Conservation (phyloP, 2,888 invertebrate genomes). For the Yponomeuta cagnagella region DNA sequence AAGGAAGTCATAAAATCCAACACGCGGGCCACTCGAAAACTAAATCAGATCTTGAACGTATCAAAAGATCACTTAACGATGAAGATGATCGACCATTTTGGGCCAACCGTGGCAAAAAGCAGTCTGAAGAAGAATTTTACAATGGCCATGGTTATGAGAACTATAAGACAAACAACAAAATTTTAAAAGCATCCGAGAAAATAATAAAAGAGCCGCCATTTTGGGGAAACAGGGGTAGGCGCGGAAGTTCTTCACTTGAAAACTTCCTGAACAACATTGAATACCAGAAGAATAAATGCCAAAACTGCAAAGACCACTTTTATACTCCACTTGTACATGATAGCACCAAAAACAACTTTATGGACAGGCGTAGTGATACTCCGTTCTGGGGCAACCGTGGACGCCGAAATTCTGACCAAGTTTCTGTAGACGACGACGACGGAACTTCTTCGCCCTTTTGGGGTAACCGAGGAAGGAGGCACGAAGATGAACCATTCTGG, state of each 20-base stretch:
- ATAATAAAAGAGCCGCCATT: conserved; percentile 46
- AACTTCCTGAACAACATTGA: conserved; percentile 29
- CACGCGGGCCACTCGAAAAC: conserved; percentile 29
- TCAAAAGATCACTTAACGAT: conserved; percentile 45
- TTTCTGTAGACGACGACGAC: conserved; percentile 25
- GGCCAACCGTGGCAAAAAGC: conserved; percentile 41
- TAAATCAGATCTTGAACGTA: conserved; percentile 36
- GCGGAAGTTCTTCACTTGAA: conserved; percentile 43
- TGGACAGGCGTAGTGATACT: conserved; percentile 33
- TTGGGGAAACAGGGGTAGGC: conserved; percentile 58
- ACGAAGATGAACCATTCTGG: conserved; percentile 33
- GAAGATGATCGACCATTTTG: conserved; percentile 42
- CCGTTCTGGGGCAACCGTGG: conserved; percentile 53
- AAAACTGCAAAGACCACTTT: conserved; percentile 33
- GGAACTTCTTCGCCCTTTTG: conserved; percentile 26
- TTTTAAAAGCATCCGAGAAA: conserved; percentile 14
- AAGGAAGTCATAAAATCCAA: conserved; percentile 30
- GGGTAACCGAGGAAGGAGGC: conserved; percentile 34
- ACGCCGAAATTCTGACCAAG: conserved; percentile 35
- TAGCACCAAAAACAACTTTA: conserved; percentile 14
- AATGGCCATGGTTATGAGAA: conserved; percentile 19
- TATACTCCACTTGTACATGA: neutral
- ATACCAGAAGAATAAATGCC: conserved; percentile 23
- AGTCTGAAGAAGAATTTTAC: conserved; percentile 24
- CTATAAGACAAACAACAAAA: conserved; percentile 15